phyloP scores from a whole-genome alignment of 2,888 invertebrate genomes.

The Agriopis aurantiaria region DNA sequence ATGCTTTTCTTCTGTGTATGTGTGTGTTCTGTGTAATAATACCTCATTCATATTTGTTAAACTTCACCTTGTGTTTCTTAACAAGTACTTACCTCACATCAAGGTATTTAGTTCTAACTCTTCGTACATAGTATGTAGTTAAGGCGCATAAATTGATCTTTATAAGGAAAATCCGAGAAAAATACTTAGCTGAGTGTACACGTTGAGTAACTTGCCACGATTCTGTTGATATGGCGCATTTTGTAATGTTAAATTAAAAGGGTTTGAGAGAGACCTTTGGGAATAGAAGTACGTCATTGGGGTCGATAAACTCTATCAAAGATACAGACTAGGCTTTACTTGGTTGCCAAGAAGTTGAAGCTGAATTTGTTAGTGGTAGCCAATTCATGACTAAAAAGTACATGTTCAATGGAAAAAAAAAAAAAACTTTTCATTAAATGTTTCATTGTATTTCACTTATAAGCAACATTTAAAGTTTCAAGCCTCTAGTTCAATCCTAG shows the following conservation, averaged over 20 bases:
- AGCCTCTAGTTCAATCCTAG: too few species aligned
- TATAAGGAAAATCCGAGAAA: constrained; percentile 58
- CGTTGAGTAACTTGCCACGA: constrained; percentile 29
- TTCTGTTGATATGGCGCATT: constrained; percentile 16
- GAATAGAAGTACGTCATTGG: too few species aligned
- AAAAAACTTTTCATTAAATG: too few species aligned
- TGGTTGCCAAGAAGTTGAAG: constrained; percentile 27
- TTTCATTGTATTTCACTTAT: too few species aligned
- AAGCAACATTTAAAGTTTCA: too few species aligned
- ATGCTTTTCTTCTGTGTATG: too few species aligned
- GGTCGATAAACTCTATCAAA: constrained; percentile 26
- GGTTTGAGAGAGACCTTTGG: not conserved
- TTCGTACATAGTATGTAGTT: constrained; percentile 14
- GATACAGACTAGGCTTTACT: not conserved
- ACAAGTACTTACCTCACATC: constrained; percentile 1
- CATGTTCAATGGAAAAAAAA: too few species aligned
- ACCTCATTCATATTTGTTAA: not conserved
- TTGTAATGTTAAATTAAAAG: constrained; percentile 27
- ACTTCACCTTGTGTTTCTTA: constrained; percentile 15
- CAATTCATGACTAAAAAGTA: too few species aligned
- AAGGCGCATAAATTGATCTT: constrained; percentile 52
- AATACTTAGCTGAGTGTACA: constrained; percentile 28
- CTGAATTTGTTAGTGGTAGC: too few species aligned
- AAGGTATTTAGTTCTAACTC: constrained; percentile 16
- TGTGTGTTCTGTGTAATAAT: too few species aligned